Percentiles rank a stretch among this genome's conserved stretches.
Conservation (phyloP, 2,113 vertebrate genomes). For the Chaenocephalus aceratus region DNA sequence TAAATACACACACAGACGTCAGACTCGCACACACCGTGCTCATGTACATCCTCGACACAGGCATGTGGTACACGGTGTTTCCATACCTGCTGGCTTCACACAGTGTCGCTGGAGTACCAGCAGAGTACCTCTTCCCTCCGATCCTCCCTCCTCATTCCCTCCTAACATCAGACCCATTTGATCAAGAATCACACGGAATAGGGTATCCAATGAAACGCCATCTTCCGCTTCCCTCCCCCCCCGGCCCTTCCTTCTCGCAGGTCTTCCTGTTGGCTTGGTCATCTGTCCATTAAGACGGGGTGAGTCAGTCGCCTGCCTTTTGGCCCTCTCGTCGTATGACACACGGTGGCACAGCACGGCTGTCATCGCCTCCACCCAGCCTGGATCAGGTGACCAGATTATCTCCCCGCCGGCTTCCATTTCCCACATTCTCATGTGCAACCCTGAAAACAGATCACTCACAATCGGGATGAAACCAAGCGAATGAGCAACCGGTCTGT, state of each 20-base stretch:
- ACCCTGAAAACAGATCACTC: conserved; percentile 59
- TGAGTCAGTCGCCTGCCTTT: conserved; percentile 71
- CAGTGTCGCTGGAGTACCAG: conserved; percentile 71
- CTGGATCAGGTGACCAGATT: conserved; percentile 77
- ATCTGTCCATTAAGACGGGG: conserved; percentile 66
- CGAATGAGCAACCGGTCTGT: conserved; percentile 33
- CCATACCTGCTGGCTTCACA: conserved; percentile 70
- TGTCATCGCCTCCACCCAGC: conserved; percentile 69
- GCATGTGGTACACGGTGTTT: conserved; percentile 43
- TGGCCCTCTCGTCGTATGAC: conserved; percentile 79
- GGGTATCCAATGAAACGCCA: conserved; percentile 58
- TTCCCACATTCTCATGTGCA: conserved; percentile 67
- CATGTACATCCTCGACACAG: conserved; percentile 27
- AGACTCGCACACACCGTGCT: conserved; percentile 4
- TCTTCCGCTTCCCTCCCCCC: conserved; percentile 6
- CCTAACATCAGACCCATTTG: conserved; percentile 36
- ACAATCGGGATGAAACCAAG: conserved; percentile 58
- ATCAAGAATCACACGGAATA: conserved; percentile 50
- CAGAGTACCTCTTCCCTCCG: conserved; percentile 32
- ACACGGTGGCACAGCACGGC: conserved; percentile 71
- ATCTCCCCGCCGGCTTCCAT: conserved; percentile 64
- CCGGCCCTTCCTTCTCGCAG: background rate
- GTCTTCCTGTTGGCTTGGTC: conserved; percentile 49
- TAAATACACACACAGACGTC: conserved; percentile 44
- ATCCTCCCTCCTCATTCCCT: conserved; percentile 18